Evolutionary conservation across 2,888 invertebrate species (phyloP).

Genomic region (Drosophila borborema): DNA sequence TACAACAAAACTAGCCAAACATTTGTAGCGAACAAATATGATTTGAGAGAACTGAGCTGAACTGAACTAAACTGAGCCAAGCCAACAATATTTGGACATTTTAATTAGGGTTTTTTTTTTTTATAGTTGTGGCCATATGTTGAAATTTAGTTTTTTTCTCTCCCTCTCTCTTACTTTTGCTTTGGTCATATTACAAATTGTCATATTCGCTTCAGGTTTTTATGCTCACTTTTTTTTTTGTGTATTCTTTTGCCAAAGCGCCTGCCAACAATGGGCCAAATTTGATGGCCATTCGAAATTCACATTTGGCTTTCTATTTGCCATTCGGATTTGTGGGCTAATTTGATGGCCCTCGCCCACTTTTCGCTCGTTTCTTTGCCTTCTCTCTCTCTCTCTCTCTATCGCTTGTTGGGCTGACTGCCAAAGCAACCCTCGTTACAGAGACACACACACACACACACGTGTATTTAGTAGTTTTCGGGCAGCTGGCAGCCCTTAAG

Average conservation of each 20-base stretch:
- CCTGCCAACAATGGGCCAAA: slow-evolving; percentile 53
- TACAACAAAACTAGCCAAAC: too few relatives aligned
- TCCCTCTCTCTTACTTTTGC: neutral
- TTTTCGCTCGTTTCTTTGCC: neutral
- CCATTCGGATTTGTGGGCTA: slow-evolving; percentile 57
- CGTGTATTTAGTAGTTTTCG: neutral
- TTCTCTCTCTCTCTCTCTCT: too few relatives aligned
- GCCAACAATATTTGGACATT: neutral
- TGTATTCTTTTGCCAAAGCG: neutral
- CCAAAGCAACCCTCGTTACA: slow-evolving; percentile 49
- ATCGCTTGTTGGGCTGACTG: slow-evolving; percentile 30
- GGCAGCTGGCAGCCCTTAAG: slow-evolving; percentile 62
- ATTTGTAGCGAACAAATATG: neutral
- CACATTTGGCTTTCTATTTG: slow-evolving; percentile 53
- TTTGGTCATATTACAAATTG: slow-evolving; percentile 1
- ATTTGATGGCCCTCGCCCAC: slow-evolving; percentile 49
- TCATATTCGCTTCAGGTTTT: slow-evolving; percentile 2
- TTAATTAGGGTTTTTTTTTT: neutral
- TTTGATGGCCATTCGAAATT: slow-evolving; percentile 62
- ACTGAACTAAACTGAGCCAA: neutral
- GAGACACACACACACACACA: neutral
- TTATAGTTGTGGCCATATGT: slow-evolving; percentile 3
- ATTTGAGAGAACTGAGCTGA: neutral
- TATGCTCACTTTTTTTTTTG: neutral
- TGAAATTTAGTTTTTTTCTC: neutral